phyloP scores from a whole-genome alignment of 2,113 vertebrate species.

The Odobenus rosmarus region DNA sequence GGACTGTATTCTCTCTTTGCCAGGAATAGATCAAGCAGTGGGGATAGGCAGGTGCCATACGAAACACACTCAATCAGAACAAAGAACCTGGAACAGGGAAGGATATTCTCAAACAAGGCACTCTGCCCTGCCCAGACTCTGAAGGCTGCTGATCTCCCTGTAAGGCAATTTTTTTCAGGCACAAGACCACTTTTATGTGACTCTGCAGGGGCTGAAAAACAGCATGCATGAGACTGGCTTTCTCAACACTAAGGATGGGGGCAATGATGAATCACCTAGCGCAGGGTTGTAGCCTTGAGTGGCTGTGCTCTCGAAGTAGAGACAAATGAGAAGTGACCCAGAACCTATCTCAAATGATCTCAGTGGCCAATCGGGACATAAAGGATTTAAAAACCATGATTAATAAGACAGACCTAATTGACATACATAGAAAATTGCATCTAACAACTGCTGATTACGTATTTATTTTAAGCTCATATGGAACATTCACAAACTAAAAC shows the following conservation, averaged over 20 bases:
- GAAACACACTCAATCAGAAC: neutral
- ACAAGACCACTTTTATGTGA: no score
- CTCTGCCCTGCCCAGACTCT: fast-evolving
- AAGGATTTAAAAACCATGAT: neutral
- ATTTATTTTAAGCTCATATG: neutral
- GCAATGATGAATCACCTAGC: no score
- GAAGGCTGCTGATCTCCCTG: neutral
- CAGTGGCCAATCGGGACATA: neutral
- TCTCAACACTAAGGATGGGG: neutral
- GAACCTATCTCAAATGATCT: neutral
- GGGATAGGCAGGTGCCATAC: no score
- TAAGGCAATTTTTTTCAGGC: neutral
- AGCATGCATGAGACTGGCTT: no score
- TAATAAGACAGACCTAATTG: neutral
- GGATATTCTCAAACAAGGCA: fast-evolving
- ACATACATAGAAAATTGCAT: neutral
- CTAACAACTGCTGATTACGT: neutral
- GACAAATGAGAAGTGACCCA: neutral
- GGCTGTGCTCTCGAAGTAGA: neutral
- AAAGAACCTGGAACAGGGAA: neutral
- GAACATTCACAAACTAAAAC: neutral
- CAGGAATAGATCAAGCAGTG: neutral
- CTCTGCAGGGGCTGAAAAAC: neutral
- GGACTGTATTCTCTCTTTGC: fast-evolving
- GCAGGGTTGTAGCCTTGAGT: no score